Base-by-base conservation (phyloP, 2,113 vertebrate species). In the Tupaia chinensis region DNA sequence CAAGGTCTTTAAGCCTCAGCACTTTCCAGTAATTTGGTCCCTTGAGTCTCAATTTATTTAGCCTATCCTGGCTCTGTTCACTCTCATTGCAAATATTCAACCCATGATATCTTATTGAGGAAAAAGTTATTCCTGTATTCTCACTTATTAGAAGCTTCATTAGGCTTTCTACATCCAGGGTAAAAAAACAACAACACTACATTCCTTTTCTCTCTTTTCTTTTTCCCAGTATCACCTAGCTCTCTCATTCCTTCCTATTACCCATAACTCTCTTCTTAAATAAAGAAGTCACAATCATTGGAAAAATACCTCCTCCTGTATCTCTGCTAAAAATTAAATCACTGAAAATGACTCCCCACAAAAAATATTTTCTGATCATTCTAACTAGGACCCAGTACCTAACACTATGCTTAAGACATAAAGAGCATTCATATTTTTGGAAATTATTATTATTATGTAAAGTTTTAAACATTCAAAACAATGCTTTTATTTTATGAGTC, bases 21-120 rank as follows among this genome's bases (percentile, higher is more conserved):
- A 94, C 34, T 96, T 91, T 70, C 86, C 69, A 93, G 54, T 94
- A 91, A 95, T 91, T 82, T 97, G 61, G 63, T 96, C 58, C 58
- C 56, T 78, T 44, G 73, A 54, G 54, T 88, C n/a, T 94, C 65
- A 70, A 82, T 95, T 94, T 92, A 94, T 82, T 91, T 96, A 96
- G 68, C 44, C 9, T 82, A 93, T 92, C 32, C 58, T 81, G 84
- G 22, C 89, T 91, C 56, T 78, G 93, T 95, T 94, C 54, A 92
- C n/a, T 27, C 58, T 17, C 44, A 85, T 32, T 88, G 32, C 17
- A 96, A 96, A 94, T 86, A 96, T 74, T 91, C 93, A 88, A 94
- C 15, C n/a, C 91, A 54, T 44, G 20, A 76, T 97, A 27, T 86
- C 85, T 97, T 92, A 93, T 2, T 93, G n/a, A 93, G n/a, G 19